Evolutionary conservation across 1,140 invertebrate genomes (phyloP).

Genomic region (Scaptomyza montana): DNA sequence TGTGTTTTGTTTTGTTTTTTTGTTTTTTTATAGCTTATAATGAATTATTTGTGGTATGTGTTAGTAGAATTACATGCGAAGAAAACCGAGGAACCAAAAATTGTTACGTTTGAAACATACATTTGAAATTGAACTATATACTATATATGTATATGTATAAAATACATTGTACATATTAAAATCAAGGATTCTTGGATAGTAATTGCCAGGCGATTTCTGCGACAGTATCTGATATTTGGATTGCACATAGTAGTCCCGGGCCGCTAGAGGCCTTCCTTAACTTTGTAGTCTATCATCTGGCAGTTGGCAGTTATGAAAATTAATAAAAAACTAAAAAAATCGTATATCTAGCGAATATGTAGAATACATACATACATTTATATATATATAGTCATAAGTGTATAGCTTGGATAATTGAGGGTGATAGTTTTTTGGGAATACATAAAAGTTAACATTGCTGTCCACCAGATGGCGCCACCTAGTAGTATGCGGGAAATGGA

Average conservation of each 20-base stretch:
- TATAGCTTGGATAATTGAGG: slow-evolving; percentile 2
- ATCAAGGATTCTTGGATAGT: slow-evolving; percentile 23
- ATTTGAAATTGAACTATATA: slow-evolving; percentile 46
- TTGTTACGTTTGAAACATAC: slow-evolving; percentile 41
- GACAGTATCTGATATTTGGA: slow-evolving; percentile 17
- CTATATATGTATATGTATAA: neutral
- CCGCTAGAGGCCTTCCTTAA: neutral
- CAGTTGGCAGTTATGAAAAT: neutral
- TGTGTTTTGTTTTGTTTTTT: neutral
- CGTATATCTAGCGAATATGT: slow-evolving; percentile 31
- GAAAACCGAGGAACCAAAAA: slow-evolving; percentile 51
- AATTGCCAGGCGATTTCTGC: neutral
- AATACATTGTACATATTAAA: neutral
- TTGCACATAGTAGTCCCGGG: slow-evolving; percentile 59
- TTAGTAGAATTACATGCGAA: slow-evolving; percentile 38
- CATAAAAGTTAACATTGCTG: neutral
- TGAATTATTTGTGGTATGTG: slow-evolving; percentile 7
- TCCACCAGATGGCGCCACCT: slow-evolving; percentile 20
- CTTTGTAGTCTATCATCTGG: neutral
- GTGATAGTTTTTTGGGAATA: neutral
- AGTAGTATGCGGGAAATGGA: slow-evolving; percentile 83
- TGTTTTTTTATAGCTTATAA: slow-evolving; percentile 22
- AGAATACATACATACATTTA: slow-evolving; percentile 7
- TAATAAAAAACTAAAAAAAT: neutral
- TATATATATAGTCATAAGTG: slow-evolving; percentile 1